Base-by-base conservation (phyloP, 2,888 invertebrate genomes). In the Petrolisthes manimaculis region DNA sequence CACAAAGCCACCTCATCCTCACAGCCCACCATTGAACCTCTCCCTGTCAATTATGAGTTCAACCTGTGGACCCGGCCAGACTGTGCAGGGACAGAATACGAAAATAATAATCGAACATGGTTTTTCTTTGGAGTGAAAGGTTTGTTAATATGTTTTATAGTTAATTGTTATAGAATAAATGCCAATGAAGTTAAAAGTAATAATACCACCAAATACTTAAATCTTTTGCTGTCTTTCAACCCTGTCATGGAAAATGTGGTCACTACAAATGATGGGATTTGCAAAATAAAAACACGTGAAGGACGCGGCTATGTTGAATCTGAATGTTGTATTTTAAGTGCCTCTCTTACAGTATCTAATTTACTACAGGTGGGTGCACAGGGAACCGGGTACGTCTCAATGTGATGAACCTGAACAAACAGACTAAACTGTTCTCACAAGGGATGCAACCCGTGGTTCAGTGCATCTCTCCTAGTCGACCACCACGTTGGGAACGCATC, bases 91-190 rank as follows among this genome's bases (percentile, higher is more conserved):
- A 97, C 97, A 0, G 95, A 96, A 92, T 97, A 95, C 94, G 96
- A 97, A 93, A 97, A 97, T 94, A 96, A 95, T 83, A 97, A 97
- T 93, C 94, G 97, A 91, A 97, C 97, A 1, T 98, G 98, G 98
- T 98, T 98, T 93, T 96, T 97, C 93, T 98, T 98, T 93, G 97
- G 97, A 9, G 93, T 98, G 83, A 94, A 95, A 92, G 95, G 95
- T 37, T 37, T 37, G 37, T 37, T 37, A 37, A 37, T 37, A 37
- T 37, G 37, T 2, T 37, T 37, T 37, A 37, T 37, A 37, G 37
- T 37, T 37, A 37, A 37, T 37, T 37, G 37, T 37, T 37, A 37
- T 37, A 37, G 37, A 37, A 37, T 37, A 37, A 37, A 37, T 37
- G 37, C 37, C 37, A 37, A 37, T 0, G 37, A 37, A 37, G 37